Evolutionary conservation across 2,888 invertebrate genomes (phyloP), one percentile per base, ranked within the genome.

Genomic region (Pachycephus smyrnensis): DNA sequence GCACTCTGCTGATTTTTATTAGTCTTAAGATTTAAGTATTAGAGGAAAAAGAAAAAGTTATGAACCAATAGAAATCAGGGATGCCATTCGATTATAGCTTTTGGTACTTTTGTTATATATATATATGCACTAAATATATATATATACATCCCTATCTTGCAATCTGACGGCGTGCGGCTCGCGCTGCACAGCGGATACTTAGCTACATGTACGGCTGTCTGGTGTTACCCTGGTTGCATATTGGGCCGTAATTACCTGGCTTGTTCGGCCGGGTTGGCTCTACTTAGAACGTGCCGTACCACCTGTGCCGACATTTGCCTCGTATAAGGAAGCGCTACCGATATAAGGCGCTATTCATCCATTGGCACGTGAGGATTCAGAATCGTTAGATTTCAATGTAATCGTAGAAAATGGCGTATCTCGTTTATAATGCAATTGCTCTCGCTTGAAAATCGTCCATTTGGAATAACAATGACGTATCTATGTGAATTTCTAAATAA

Each of bases 131-230:
- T n/a, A n/a, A n/a, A n/a, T n/a, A 86, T 88, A 88, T 88, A 86
- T 87, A 86, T 87, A 86, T 12, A 88, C 87, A 88, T 88, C 88
- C 86, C 89, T 88, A 89, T 89, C 88, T 88, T 84, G 88, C 86
- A 88, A 88, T 89, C 89, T 83, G 85, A 82, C 75, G 68, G 37
- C 68, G 68, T 69, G 31, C 69, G 6, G 69, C 30, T 69, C 69
- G 69, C 69, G 30, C 40, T 15, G 40, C 6, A 40, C 31, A 69
- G 69, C 69, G 32, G 69, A 69, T 69, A 69, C 69, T 69, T 69
- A 69, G 31, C 69, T 32, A 69, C 69, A 32, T 80, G 82, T 81
- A 79, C 78, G 79, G 77, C 80, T 84, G 81, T 80, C 80, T 36
- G 81, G 82, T 40, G 31, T 68, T 75, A 77, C 69, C 86, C 84